Evolutionary conservation across 2,797 vertebrate species (phyloP).

Genomic region (Chromis chromis): DNA sequence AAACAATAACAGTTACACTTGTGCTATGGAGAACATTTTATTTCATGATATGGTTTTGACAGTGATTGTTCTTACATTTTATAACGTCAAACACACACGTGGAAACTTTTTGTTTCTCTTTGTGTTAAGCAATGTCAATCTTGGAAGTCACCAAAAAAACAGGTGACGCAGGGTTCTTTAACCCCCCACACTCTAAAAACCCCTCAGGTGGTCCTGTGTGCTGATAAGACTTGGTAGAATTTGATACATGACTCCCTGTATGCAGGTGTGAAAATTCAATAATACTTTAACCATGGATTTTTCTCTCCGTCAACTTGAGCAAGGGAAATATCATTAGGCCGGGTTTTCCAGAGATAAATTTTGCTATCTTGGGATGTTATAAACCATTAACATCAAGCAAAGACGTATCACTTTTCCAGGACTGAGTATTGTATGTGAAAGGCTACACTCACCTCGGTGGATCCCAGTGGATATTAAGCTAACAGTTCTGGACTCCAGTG

Average conservation of each 20-base stretch:
- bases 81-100: background rate
- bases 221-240: conserved; percentile 49
- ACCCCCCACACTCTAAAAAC: conserved; percentile 1
- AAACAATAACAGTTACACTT: too few relatives aligned
- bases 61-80: background rate
- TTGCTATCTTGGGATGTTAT: conserved; percentile 68
- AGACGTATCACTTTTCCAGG: conserved; percentile 70
- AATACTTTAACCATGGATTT: conserved; percentile 55
- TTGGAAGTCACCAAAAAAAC: background rate
- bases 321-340: conserved; percentile 68
- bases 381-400: conserved; percentile 74
- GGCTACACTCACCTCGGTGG: conserved; percentile 73
- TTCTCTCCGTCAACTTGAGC: conserved; percentile 60
- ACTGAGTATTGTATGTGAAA: conserved; percentile 72
- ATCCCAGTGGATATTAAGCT: conserved; percentile 79
- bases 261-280: conserved; percentile 66
- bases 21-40: too few relatives aligned
- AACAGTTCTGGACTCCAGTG: conserved; percentile 72
- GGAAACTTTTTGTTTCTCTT: background rate
- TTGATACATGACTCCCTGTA: conserved; percentile 60
- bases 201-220: conserved; percentile 58
- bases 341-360: conserved; percentile 61
- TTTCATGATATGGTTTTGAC: background rate
- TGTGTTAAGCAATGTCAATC: background rate
- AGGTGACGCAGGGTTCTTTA: background rate